phyloP scores from a whole-genome alignment of 2,113 vertebrate genomes.

The Anhinga anhinga region DNA sequence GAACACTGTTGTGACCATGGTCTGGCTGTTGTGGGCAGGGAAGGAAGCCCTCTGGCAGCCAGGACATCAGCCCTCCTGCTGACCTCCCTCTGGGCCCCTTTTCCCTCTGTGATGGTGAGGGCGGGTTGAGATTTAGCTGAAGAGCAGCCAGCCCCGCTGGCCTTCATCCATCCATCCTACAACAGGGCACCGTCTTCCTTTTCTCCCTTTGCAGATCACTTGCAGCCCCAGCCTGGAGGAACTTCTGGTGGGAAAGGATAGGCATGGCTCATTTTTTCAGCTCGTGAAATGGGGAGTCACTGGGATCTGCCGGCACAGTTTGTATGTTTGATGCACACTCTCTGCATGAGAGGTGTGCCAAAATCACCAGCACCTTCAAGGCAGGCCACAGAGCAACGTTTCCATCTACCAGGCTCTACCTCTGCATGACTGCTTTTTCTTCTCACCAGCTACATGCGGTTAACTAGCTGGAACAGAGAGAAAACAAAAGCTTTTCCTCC shows the following conservation, averaged over 20 bases:
- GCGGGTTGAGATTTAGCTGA: neutral
- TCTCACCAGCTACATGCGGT: neutral
- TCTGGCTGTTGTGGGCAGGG: neutral
- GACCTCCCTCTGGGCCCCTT: neutral
- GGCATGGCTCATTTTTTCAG: neutral
- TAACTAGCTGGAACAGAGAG: neutral
- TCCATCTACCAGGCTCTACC: neutral
- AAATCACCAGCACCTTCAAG: neutral
- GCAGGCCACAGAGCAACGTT: neutral
- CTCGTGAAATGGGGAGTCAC: neutral
- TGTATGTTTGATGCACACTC: neutral
- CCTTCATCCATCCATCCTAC: neutral
- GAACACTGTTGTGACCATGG: rapidly evolving
- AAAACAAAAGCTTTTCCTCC: neutral
- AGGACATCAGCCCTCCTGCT: neutral
- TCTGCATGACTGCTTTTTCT: neutral
- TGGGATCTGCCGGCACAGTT: neutral
- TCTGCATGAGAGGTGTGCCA: neutral
- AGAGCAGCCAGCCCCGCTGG: neutral
- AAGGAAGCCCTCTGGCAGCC: neutral
- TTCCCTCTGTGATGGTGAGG: rapidly evolving
- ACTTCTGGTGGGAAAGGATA: neutral
- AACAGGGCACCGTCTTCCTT: neutral
- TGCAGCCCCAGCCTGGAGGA: neutral
- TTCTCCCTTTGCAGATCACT: neutral